Conservation (phyloP, 1,140 invertebrate species). For the Conus ventricosus region DNA sequence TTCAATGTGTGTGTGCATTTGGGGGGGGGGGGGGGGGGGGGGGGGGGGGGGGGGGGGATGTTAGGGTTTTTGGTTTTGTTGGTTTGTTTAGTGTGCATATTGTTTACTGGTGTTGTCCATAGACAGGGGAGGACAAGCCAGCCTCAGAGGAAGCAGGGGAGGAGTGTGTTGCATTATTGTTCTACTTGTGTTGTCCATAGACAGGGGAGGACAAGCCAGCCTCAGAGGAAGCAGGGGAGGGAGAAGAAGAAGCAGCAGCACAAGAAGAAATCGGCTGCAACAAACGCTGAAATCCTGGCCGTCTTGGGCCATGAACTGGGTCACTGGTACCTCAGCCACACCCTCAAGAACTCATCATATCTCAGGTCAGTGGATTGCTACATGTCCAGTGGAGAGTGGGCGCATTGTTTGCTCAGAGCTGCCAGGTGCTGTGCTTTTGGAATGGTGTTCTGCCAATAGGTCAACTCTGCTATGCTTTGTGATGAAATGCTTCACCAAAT, state of each 20-base stretch:
- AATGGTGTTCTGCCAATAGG: too few relatives aligned
- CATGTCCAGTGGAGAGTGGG: background rate
- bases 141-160: too few relatives aligned
- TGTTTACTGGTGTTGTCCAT: too few relatives aligned
- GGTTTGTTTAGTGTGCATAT: too few relatives aligned
- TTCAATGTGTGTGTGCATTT: too few relatives aligned
- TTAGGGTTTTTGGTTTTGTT: too few relatives aligned
- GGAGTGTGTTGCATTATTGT: background rate
- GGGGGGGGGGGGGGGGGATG: too few relatives aligned
- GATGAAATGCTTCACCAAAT: too few relatives aligned
- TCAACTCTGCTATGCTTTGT: too few relatives aligned
- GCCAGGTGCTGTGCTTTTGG: too few relatives aligned
- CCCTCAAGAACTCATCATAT: slow-evolving; percentile 90
- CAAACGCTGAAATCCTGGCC: slow-evolving; percentile 94
- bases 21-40: too few relatives aligned
- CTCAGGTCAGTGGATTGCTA: slow-evolving; percentile 79
- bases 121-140: too few relatives aligned
- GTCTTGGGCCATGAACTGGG: slow-evolving; percentile 97
- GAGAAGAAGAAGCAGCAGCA: slow-evolving; percentile 73
- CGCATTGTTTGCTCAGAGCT: background rate
- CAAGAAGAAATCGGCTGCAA: slow-evolving; percentile 76
- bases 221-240: slow-evolving; percentile 32
- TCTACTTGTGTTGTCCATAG: background rate
- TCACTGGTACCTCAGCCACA: slow-evolving; percentile 97
- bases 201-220: background rate